Evolutionary conservation across 2,797 vertebrate species (phyloP).

Genomic region (Scolopax rusticola): DNA sequence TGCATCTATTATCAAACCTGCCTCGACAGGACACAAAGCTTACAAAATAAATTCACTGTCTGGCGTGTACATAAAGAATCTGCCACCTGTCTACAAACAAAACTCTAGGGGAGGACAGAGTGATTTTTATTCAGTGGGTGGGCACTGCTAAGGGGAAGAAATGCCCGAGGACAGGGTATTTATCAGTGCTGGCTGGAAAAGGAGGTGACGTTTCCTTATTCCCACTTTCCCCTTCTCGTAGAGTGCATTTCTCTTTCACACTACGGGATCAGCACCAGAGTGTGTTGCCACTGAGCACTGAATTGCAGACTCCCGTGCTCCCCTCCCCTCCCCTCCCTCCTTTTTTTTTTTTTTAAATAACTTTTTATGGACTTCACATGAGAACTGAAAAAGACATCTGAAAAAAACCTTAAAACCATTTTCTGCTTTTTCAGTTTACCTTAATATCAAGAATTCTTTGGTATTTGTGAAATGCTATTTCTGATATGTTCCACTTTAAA

Average conservation of each 20-base stretch:
- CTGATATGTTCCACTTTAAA: not conserved
- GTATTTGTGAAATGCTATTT: not conserved
- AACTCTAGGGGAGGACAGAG: not conserved
- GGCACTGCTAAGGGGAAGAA: not conserved
- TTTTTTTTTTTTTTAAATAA: not conserved
- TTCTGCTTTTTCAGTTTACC: not conserved
- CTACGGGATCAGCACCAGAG: not conserved
- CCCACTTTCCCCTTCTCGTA: not conserved
- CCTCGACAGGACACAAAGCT: not conserved
- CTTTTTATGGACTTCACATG: not conserved
- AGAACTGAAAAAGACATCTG: not conserved
- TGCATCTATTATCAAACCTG: fast-evolving
- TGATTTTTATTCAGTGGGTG: not conserved
- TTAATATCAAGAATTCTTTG: not conserved
- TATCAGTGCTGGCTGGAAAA: not conserved
- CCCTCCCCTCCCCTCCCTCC: fast-evolving
- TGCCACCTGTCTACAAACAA: not conserved
- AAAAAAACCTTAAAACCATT: not conserved
- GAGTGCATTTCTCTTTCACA: not conserved
- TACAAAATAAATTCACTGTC: not conserved
- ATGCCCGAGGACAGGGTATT: not conserved
- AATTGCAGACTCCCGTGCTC: not conserved
- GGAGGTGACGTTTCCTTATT: not conserved
- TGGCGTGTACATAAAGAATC: not conserved
- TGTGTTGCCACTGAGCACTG: not conserved